Conservation (phyloP, 2,888 invertebrate genomes). For the Artemia sinica region DNA sequence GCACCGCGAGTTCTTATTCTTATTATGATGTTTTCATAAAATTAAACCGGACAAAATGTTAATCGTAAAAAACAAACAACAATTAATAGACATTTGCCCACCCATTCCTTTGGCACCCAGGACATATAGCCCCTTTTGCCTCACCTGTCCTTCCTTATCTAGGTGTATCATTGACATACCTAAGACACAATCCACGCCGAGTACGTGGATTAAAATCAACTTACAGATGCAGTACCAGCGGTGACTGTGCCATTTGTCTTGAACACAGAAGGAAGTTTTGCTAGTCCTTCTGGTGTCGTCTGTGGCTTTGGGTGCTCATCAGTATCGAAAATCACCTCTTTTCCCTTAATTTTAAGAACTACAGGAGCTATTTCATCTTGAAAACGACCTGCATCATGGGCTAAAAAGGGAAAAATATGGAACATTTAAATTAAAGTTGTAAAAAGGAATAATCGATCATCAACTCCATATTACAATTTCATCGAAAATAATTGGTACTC, state of each 20-base stretch:
- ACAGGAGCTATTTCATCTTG: constrained; percentile 76
- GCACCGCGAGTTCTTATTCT: too few species aligned
- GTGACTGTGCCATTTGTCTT: constrained; percentile 87
- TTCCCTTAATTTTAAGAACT: constrained; percentile 61
- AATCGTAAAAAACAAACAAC: too few species aligned
- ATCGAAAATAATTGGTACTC: too few species aligned
- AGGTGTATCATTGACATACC: too few species aligned
- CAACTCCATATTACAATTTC: too few species aligned
- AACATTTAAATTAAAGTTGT: neutral
- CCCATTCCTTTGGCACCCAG: too few species aligned
- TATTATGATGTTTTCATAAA: too few species aligned
- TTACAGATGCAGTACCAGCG: constrained; percentile 81
- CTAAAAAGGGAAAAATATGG: constrained; percentile 35
- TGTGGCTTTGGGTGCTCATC: constrained; percentile 90
- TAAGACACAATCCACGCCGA: too few species aligned
- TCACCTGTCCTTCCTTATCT: too few species aligned
- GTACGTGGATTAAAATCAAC: constrained; percentile 28
- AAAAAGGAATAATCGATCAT: constrained; percentile 11
- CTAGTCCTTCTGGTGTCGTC: constrained; percentile 63
- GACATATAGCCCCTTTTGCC: too few species aligned
- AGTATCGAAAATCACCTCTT: constrained; percentile 52
- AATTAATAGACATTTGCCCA: too few species aligned
- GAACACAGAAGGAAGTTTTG: constrained; percentile 66
- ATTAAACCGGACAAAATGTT: too few species aligned
- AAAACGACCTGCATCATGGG: constrained; percentile 70